Evolutionary conservation across 1,140 invertebrate species (phyloP), one percentile per base, ranked within the genome.

Genomic region (Sycobia sp.): DNA sequence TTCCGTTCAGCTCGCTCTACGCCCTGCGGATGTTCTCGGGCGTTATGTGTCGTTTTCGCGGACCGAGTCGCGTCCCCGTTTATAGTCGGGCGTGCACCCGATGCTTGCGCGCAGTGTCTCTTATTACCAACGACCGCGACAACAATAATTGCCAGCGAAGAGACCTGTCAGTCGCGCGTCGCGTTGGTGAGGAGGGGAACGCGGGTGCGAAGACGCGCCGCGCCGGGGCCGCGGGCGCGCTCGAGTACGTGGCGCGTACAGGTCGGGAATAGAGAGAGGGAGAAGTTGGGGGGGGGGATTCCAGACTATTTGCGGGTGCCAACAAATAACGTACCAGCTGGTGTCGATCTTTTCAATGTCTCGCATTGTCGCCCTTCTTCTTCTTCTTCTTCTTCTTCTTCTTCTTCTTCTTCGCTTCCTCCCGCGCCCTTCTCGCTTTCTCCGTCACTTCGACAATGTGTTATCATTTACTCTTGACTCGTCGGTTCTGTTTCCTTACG

Each of bases 121-220:
- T 68, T 73, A 72, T 75, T 74, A 72, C 72, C 67, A 71, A 75
- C 71, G 71, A n/a, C 71, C 70, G 73, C 75, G 75, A 76, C 77
- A 77, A 79, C 76, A 78, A 80, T 81, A 81, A 80, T 80, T 78
- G 78, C 78, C 75, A 75, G 72, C 69, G 69, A 76, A 74, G 73
- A 71, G 76, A 73, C 72, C 73, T 78, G 75, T 76, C 72, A 58
- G 38, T 56, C 53, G n/a, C n/a, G n/a, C 50, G 66, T 59, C 61
- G 29, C 44, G 41, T 41, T 38, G 18, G 10, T 27, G 51, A 36
- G 22, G 20, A 39, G 43, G 34, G 1, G 14, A 25, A 65, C 54
- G 58, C 43, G 39, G 11, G 9, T n/a, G n/a, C n/a, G n/a, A n/a
- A n/a, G n/a, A n/a, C n/a, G n/a, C n/a, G n/a, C n/a, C n/a, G n/a